Conservation (phyloP, 2,797 vertebrate genomes). For the Vireo griseus region DNA sequence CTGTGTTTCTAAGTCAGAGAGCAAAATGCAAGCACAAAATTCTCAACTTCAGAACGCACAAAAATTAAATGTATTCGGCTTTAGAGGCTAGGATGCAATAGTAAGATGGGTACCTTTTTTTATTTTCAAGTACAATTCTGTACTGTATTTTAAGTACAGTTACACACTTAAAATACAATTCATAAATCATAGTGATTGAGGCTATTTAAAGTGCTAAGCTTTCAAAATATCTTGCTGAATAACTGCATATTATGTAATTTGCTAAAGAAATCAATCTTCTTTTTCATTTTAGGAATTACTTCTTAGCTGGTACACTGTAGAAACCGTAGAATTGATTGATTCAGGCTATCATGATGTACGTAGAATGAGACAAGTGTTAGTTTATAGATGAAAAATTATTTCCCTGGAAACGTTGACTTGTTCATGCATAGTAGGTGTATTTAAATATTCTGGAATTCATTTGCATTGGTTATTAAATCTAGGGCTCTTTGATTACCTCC, state of each 20-base stretch:
- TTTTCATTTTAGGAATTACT: not conserved
- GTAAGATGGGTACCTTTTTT: not conserved
- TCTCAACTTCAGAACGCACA: not conserved
- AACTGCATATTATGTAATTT: slow-evolving; percentile 30
- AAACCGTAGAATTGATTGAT: not conserved
- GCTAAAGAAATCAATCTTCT: slow-evolving; percentile 7
- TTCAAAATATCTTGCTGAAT: slow-evolving; percentile 26
- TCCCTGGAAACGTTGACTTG: slow-evolving; percentile 4
- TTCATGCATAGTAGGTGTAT: not conserved
- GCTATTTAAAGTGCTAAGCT: slow-evolving; percentile 6
- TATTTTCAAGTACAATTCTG: not conserved
- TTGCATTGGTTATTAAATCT: slow-evolving; percentile 6
- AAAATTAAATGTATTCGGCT: not conserved
- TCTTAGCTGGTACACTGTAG: not conserved
- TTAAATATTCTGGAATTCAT: slow-evolving; percentile 24
- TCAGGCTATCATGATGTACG: not conserved
- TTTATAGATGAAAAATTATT: slow-evolving; percentile 11
- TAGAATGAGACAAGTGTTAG: slow-evolving; percentile 25
- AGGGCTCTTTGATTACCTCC: not conserved
- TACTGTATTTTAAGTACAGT: not conserved
- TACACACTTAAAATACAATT: not conserved
- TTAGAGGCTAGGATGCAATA: not conserved
- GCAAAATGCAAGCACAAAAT: not conserved
- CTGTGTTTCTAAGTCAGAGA: not conserved
- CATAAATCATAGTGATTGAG: not conserved